Percentiles rank a stretch among this genome's conserved stretches.
These are phyloP conservation scores for Pandion haliaetus DNA, from an alignment of 2,113 vertebrate genomes.

Conservation along the genomic window DNA sequence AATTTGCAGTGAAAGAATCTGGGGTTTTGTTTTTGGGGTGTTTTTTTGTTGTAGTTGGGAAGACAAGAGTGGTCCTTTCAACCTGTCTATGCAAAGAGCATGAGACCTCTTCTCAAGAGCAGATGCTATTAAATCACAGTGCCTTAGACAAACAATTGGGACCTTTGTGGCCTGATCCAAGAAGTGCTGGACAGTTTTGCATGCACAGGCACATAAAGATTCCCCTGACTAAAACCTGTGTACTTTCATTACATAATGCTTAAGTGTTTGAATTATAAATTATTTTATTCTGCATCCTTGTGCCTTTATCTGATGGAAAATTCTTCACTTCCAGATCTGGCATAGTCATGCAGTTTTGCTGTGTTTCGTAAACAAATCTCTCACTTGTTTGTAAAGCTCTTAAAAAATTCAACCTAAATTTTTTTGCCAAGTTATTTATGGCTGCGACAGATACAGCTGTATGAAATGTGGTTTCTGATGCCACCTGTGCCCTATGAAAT, in stretches of 20 bases:
- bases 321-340: neutral
- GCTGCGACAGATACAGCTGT: neutral
- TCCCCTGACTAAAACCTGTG: neutral
- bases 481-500: constrained; percentile 10
- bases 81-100: neutral
- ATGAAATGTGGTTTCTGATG: neutral
- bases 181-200: neutral
- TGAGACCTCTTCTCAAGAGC: neutral
- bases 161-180: neutral
- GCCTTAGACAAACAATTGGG: neutral
- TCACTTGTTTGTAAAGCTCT: constrained; percentile 1
- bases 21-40: neutral
- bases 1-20: neutral
- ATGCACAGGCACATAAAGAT: neutral
- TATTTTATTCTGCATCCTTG: neutral
- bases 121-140: neutral
- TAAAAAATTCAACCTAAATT: neutral
- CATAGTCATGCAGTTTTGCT: neutral
- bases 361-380: constrained; percentile 6
- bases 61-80: neutral
- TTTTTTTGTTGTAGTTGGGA: neutral
- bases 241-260: neutral
- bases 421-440: constrained; percentile 1
- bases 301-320: neutral
- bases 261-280: neutral